Evolutionary conservation across 2,888 invertebrate genomes (phyloP).

Genomic region (Drosophila crucigera): DNA sequence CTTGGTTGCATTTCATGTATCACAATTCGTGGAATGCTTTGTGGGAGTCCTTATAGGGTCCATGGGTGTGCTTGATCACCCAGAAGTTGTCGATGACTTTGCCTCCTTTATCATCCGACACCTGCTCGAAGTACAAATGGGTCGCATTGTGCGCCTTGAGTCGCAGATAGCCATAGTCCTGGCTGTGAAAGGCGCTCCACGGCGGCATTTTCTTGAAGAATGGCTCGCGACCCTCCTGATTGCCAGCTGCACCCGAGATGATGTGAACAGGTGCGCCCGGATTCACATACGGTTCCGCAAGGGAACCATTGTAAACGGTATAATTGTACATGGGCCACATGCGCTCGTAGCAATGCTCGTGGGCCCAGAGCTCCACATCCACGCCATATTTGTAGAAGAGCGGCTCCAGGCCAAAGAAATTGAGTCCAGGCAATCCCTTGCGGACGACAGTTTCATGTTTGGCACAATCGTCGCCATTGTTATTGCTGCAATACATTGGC

Average conservation of each 20-base stretch:
- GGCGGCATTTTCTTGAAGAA: conserved; percentile 87
- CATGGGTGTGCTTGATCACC: conserved; percentile 87
- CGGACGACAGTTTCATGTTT: conserved; percentile 89
- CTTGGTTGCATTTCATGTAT: background rate
- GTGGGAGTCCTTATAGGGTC: conserved; percentile 55
- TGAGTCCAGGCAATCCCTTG: conserved; percentile 88
- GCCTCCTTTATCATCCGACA: conserved; percentile 90
- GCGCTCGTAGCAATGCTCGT: conserved; percentile 98
- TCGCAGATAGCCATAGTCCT: conserved; percentile 96
- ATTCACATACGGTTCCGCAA: conserved; percentile 86
- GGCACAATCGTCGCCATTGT: conserved; percentile 92
- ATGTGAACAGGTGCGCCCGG: conserved; percentile 95
- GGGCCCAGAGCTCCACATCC: conserved; percentile 97
- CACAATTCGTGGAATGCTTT: conserved; percentile 11
- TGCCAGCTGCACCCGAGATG: conserved; percentile 95
- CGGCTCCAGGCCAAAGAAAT: conserved; percentile 91
- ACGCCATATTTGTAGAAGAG: conserved; percentile 95
- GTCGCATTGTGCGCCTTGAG: conserved; percentile 92
- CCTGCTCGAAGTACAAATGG: conserved; percentile 96
- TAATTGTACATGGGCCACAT: conserved; percentile 97
- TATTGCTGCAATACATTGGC: conserved; percentile 96
- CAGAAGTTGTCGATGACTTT: conserved; percentile 89
- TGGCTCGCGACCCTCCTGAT: conserved; percentile 92
- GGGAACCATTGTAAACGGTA: conserved; percentile 89
- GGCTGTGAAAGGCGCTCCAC: conserved; percentile 94